phyloP scores from a whole-genome alignment of 2,797 vertebrate species.

The Forpus xanthops region DNA sequence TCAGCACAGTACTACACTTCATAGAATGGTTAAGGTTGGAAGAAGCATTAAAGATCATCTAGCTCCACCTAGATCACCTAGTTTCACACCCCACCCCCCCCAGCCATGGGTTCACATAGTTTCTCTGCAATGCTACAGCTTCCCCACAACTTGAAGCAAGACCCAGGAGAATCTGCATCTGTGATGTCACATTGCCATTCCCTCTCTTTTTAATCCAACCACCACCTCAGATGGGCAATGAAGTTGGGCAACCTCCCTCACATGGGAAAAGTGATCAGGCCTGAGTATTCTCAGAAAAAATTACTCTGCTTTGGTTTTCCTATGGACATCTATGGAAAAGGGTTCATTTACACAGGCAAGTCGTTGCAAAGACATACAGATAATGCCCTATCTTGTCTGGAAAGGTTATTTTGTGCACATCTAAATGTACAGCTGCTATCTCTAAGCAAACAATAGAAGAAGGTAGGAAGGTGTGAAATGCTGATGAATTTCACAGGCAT shows the following conservation, averaged over 20 bases:
- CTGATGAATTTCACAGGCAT: conserved; percentile 57
- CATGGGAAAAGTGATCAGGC: neutral
- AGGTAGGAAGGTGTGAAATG: conserved; percentile 55
- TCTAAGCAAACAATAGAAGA: conserved; percentile 54
- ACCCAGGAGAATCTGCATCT: neutral
- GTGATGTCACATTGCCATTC: neutral
- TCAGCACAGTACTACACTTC: neutral
- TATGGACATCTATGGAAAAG: neutral
- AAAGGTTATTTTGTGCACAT: conserved; percentile 39
- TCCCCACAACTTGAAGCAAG: neutral
- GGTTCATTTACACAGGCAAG: neutral
- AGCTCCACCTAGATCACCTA: too few species aligned
- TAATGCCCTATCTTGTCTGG: neutral
- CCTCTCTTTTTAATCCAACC: neutral
- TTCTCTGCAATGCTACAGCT: neutral
- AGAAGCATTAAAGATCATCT: neutral
- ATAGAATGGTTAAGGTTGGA: neutral
- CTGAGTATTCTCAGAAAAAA: neutral
- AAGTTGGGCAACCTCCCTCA: neutral
- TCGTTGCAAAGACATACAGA: conserved; percentile 4
- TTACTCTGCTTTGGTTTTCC: neutral
- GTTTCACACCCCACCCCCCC: neutral
- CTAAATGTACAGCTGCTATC: conserved; percentile 53
- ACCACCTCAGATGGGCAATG: neutral
- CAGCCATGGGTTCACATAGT: neutral